phyloP scores from a whole-genome alignment of 2,888 invertebrate species.

The Doris montereyensis region DNA sequence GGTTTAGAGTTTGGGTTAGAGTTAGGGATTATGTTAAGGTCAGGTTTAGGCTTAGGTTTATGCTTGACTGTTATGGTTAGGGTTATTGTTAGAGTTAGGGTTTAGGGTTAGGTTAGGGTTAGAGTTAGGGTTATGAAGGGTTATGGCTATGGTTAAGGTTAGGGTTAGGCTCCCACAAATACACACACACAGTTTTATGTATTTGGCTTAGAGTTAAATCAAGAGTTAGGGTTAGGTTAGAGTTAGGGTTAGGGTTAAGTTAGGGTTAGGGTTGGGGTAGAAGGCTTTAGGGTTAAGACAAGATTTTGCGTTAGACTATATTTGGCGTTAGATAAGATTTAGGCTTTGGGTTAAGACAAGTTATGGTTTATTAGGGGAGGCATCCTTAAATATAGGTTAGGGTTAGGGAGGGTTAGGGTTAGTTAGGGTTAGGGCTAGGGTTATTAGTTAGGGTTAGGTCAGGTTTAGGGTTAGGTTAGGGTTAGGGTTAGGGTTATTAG shows the following conservation, averaged over 20 bases:
- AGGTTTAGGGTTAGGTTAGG: too few relatives aligned
- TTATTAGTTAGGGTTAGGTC: slow-evolving; percentile 49
- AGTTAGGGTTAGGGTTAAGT: too few relatives aligned
- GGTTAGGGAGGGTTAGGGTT: slow-evolving; percentile 50
- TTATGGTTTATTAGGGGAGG: too few relatives aligned
- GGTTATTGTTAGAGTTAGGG: slow-evolving; percentile 44
- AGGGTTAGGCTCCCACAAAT: slow-evolving; percentile 36
- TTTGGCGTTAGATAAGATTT: slow-evolving; percentile 50
- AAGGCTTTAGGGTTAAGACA: slow-evolving; percentile 52
- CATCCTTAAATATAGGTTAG: too few relatives aligned
- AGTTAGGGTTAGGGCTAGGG: slow-evolving; percentile 54
- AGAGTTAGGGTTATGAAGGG: slow-evolving; percentile 43
- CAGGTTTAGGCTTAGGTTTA: slow-evolving; percentile 49
- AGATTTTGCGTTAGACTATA: slow-evolving; percentile 53
- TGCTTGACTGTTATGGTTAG: slow-evolving; percentile 49
- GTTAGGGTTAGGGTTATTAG: slow-evolving; percentile 49
- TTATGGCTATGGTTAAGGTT: too few relatives aligned
- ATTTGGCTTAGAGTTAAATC: slow-evolving; percentile 55
- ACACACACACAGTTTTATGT: slow-evolving; percentile 30
- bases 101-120: slow-evolving; percentile 45
- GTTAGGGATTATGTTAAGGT: slow-evolving; percentile 55
- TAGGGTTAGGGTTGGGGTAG: too few relatives aligned
- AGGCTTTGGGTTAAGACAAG: slow-evolving; percentile 50
- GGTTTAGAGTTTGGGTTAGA: slow-evolving; percentile 52
- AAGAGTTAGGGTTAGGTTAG: too few relatives aligned